A percentile compares a stretch with the other conserved stretches of the same genome.
Evolutionary conservation across 1,140 invertebrate species (phyloP).

Genomic region (Drosophila sucinea): DNA sequence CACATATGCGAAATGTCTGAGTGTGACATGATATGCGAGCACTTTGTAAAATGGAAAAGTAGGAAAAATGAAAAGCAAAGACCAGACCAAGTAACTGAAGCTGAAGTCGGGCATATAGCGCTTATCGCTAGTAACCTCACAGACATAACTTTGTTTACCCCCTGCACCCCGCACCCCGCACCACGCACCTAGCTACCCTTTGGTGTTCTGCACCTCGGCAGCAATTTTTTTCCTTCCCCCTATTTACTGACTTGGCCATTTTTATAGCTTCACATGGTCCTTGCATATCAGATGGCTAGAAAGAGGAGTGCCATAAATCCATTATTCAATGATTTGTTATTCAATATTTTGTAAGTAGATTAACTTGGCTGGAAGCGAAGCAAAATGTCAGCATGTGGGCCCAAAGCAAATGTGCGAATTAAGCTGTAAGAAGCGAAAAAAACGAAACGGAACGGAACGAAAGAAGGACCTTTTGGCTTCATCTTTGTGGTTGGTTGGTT

Average conservation of each 20-base stretch:
- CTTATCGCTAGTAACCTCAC: slow-evolving; percentile 47
- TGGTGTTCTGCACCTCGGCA: neutral
- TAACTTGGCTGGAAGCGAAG: slow-evolving; percentile 75
- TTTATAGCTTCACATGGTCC: slow-evolving; percentile 62
- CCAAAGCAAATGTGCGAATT: slow-evolving; percentile 53
- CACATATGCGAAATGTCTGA: slow-evolving; percentile 78
- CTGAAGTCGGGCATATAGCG: slow-evolving; percentile 60
- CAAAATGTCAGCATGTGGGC: slow-evolving; percentile 58
- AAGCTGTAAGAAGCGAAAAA: slow-evolving; percentile 42
- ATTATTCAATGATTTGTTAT: slow-evolving; percentile 82
- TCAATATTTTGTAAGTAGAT: slow-evolving; percentile 83
- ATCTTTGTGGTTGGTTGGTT: neutral
- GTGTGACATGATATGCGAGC: slow-evolving; percentile 82
- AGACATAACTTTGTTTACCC: slow-evolving; percentile 33
- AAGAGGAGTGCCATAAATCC: slow-evolving; percentile 75
- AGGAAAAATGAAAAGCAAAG: slow-evolving; percentile 43
- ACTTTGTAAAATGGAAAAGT: slow-evolving; percentile 79
- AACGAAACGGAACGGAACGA: slow-evolving; percentile 25
- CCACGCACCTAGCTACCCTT: neutral
- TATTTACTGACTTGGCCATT: slow-evolving; percentile 44
- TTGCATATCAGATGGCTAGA: slow-evolving; percentile 68
- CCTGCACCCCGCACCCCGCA: slow-evolving; percentile 2
- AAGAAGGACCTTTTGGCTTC: neutral
- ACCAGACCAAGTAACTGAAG: slow-evolving; percentile 68
- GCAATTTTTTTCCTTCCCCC: neutral